Evolutionary conservation across 2,797 vertebrate genomes (phyloP), one percentile per base, ranked within the genome.

Genomic region (Xenops minutus): DNA sequence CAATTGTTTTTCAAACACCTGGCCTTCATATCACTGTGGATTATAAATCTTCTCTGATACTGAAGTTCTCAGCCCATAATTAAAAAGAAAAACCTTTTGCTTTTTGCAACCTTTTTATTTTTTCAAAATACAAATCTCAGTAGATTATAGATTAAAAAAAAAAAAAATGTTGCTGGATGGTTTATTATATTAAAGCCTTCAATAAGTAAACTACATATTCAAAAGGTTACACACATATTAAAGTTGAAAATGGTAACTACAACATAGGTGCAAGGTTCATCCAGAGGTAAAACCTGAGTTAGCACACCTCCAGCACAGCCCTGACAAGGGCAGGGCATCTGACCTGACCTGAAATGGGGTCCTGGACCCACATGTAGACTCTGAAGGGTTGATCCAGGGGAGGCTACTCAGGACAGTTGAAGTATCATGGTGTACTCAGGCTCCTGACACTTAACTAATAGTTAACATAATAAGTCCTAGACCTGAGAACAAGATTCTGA

Each of bases 321-420:
- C 56, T 66, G 43, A 54, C 14, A 32, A 37, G 9, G 14, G n/a
- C 2, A 0, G 2, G 2, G 3, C 1, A 6, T 27, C 36, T 37
- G 44, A 24, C 11, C 48, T 58, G 26, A 11, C 16, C 23, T 44
- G 29, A 64, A 44, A 30, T 7, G 13, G 6, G 4, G 17, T 39
- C 14, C 54, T 68, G 44, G 41, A 36, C 22, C 12, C 32, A 52
- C 3, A 41, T 0, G 1, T 4, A 32, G 46, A 15, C 3, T 8
- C 16, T 23, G 39, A 62, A 23, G 6, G 12, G 2, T 51, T 5
- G 4, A 4, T 26, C 19, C 30, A 37, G 14, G 9, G 16, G 12
- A 59, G 3, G 14, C 8, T 43, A 18, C 11, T 64, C 26, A 49
- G 23, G 12, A 36, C n/a, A 51, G 9, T 23, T 26, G 54, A 34